phyloP scores from a whole-genome alignment of 2,888 invertebrate genomes.

The Oeneis ivallda region DNA sequence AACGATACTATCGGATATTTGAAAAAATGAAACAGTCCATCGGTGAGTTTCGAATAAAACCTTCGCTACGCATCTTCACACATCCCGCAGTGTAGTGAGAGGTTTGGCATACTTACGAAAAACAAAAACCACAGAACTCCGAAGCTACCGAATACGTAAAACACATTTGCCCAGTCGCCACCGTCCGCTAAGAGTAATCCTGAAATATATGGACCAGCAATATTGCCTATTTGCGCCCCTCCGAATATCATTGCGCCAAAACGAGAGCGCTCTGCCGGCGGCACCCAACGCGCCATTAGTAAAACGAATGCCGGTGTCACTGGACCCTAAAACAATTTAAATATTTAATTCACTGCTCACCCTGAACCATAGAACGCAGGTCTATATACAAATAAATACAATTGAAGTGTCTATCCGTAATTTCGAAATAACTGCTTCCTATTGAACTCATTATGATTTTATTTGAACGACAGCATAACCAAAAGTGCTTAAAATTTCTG shows the following conservation, averaged over 20 bases:
- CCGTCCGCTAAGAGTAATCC: constrained; percentile 69
- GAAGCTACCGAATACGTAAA: constrained; percentile 79
- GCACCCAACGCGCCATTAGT: constrained; percentile 82
- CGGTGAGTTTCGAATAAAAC: too few species aligned
- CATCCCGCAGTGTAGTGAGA: too few species aligned
- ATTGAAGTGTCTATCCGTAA: too few species aligned
- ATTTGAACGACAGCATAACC: too few species aligned
- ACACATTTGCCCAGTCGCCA: constrained; percentile 81
- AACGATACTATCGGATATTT: too few species aligned
- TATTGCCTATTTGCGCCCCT: constrained; percentile 80
- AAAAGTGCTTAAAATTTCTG: too few species aligned
- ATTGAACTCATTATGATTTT: too few species aligned
- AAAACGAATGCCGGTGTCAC: constrained; percentile 83
- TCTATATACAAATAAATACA: too few species aligned
- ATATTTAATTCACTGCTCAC: background rate
- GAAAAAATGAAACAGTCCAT: too few species aligned
- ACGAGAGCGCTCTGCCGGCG: constrained; percentile 79
- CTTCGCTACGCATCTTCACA: too few species aligned
- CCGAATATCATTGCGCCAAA: constrained; percentile 83
- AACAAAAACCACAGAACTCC: constrained; percentile 79
- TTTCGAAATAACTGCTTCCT: too few species aligned
- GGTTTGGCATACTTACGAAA: constrained; percentile 59
- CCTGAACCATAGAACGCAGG: too few species aligned
- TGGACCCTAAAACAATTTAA: constrained; percentile 68
- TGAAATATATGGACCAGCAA: constrained; percentile 75